A percentile compares a stretch with the other conserved stretches of the same genome.
Conservation (phyloP, 2,113 vertebrate species). For the Archilochus colubris region DNA sequence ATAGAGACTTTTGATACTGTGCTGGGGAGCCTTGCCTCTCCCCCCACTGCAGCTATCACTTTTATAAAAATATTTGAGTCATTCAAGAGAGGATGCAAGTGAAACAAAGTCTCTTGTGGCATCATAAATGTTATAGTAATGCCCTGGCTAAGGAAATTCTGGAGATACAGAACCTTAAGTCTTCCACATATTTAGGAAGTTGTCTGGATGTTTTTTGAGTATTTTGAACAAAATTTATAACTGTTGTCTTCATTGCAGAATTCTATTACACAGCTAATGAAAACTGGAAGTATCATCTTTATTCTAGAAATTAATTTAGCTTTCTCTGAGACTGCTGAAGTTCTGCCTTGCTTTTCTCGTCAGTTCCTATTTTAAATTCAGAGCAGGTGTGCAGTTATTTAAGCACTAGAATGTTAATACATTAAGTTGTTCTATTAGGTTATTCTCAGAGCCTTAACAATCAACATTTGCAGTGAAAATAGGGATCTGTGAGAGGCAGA, state of each 20-base stretch:
- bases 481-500: not conserved
- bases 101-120: not conserved
- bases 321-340: not conserved
- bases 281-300: not conserved
- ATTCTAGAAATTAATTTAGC: not conserved
- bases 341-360: not conserved
- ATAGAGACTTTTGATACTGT: not conserved
- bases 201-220: not conserved
- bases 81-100: not conserved
- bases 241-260: accelerated
- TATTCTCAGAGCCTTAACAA: not conserved
- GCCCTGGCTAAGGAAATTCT: not conserved
- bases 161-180: not conserved
- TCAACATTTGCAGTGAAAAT: slow-evolving; percentile 1
- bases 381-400: not conserved
- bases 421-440: not conserved
- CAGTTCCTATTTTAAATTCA: slow-evolving; percentile 1
- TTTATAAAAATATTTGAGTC: not conserved
- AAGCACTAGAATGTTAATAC: not conserved
- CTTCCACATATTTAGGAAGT: not conserved
- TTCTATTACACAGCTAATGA: not conserved
- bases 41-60: not conserved
- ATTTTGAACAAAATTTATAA: not conserved
- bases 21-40: not conserved
- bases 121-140: not conserved